phyloP scores from a whole-genome alignment of 1,140 invertebrate genomes.

The Belonocnema kinseyi region DNA sequence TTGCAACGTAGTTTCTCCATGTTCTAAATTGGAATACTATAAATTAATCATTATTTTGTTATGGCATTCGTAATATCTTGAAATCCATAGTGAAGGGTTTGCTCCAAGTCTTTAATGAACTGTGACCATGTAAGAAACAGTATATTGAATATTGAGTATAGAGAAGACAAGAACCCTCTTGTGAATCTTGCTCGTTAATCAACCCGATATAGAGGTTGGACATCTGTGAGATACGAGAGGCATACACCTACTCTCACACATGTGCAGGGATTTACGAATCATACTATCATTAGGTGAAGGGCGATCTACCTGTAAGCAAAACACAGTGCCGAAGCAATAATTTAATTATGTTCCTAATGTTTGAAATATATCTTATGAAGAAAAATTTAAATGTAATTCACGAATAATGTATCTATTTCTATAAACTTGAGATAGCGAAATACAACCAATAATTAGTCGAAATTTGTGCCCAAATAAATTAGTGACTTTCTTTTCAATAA shows the following conservation, averaged over 20 bases:
- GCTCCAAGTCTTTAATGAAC: too few species aligned
- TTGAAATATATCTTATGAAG: too few species aligned
- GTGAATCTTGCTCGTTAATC: slow-evolving; percentile 16
- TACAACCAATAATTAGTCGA: not conserved
- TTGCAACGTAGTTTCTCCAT: too few species aligned
- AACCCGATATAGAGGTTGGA: slow-evolving; percentile 15
- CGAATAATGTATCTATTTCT: not conserved
- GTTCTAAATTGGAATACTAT: too few species aligned
- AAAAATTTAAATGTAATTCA: too few species aligned
- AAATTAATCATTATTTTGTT: too few species aligned
- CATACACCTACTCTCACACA: slow-evolving; percentile 29
- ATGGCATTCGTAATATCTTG: too few species aligned
- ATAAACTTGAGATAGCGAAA: not conserved
- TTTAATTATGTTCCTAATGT: not conserved
- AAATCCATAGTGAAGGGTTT: too few species aligned
- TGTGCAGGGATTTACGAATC: slow-evolving; percentile 14
- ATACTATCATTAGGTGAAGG: slow-evolving; percentile 18
- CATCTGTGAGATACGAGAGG: slow-evolving; percentile 18
- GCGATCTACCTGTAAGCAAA: not conserved
- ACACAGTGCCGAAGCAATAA: slow-evolving; percentile 11
- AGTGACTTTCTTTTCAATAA: too few species aligned
- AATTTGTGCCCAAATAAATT: not conserved
- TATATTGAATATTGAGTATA: slow-evolving; percentile 1
- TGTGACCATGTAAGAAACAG: not conserved
- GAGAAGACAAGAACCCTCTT: slow-evolving; percentile 13